Percentiles rank a stretch among this genome's conserved stretches.
phyloP scores from a whole-genome alignment of 2,888 invertebrate genomes.

The Steinernema carpocapsae region DNA sequence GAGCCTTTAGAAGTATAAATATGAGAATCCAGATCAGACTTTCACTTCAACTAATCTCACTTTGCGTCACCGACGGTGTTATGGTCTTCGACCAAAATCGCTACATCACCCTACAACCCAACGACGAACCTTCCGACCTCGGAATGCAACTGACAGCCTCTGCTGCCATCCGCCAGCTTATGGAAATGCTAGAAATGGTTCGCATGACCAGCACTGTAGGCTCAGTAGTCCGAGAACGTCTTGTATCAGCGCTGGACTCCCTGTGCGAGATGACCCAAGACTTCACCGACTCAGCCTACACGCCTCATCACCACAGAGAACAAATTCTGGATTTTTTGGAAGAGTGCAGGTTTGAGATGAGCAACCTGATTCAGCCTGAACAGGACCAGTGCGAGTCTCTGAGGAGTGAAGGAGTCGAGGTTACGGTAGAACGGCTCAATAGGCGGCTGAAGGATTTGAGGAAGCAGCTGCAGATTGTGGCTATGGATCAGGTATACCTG shows the following conservation, averaged over 20 bases:
- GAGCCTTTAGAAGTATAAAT: too few species aligned
- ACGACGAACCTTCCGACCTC: conserved; percentile 70
- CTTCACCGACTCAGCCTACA: conserved; percentile 98
- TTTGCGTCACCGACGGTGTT: conserved; percentile 95
- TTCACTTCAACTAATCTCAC: conserved; percentile 95
- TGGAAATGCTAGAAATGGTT: conserved; percentile 84
- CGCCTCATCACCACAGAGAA: conserved; percentile 93
- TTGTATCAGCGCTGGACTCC: conserved; percentile 85
- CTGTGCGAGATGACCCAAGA: conserved; percentile 91
- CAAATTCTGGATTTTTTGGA: conserved; percentile 87
- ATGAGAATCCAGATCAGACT: conserved; percentile 83
- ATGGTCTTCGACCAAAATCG: conserved; percentile 70
- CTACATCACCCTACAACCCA: conserved; percentile 46
- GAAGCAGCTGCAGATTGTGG: conserved; percentile 71
- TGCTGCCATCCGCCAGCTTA: conserved; percentile 82
- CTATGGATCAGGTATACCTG: conserved; percentile 71
- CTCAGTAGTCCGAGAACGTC: conserved; percentile 78
- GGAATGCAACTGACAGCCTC: conserved; percentile 75
- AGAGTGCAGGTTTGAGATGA: conserved; percentile 86
- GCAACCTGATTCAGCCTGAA: conserved; percentile 79
- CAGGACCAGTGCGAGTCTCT: conserved; percentile 42
- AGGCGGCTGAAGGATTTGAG: conserved; percentile 66
- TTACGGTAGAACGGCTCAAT: conserved; percentile 67
- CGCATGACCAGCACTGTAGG: conserved; percentile 79
- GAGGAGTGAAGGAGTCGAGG: conserved; percentile 55